Percentiles rank a stretch among this genome's conserved stretches.
These are phyloP conservation scores for Vulpes ferrilata DNA, from an alignment of 2,113 vertebrate species.

Conservation along the genomic window DNA sequence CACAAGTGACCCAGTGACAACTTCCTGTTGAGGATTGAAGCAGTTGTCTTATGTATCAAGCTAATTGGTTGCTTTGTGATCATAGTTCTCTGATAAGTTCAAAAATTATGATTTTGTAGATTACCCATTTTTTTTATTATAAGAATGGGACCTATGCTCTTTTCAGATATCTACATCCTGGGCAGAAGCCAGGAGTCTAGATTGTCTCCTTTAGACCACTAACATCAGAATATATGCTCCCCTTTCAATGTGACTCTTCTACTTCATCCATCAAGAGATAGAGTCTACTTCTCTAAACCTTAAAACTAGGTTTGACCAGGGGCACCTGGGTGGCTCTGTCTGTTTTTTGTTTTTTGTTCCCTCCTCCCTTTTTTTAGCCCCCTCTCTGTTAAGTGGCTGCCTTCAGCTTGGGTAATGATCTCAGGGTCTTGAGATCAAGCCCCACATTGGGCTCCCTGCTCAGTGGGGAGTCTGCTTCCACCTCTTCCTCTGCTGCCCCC, in stretches of 20 bases:
- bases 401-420: no score
- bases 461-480: no score
- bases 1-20: neutral
- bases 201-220: neutral
- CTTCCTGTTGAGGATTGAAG: neutral
- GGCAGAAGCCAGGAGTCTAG: neutral
- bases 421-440: no score
- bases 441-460: no score
- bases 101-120: conserved; percentile 26
- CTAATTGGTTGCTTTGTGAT: conserved; percentile 18
- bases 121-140: neutral
- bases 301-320: neutral
- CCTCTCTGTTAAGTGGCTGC: no score
- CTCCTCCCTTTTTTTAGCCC: no score
- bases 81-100: neutral
- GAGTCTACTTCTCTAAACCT: neutral
- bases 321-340: no score
- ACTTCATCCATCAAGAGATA: neutral
- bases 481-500: no score
- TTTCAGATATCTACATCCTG: neutral
- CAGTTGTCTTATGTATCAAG: neutral
- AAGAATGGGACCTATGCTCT: neutral
- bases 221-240: neutral
- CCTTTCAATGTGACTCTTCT: conserved; percentile 10
- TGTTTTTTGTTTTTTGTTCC: no score